These are phyloP conservation scores for Oryzias woworae DNA, from an alignment of 2,113 vertebrate genomes.

Conservation along the genomic window DNA sequence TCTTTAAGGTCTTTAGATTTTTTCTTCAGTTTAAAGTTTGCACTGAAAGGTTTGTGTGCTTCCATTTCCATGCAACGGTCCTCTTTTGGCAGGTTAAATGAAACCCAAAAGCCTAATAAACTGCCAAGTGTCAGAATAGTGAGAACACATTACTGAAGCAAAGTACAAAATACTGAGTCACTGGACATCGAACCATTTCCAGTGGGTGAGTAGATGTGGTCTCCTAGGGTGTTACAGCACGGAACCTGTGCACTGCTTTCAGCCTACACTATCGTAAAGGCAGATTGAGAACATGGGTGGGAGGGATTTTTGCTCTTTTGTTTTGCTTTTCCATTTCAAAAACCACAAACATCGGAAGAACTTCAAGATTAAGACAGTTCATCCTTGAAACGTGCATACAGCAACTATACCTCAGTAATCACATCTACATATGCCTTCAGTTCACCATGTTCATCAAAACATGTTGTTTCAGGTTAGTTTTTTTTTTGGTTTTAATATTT, in stretches of 20 bases:
- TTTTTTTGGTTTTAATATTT: too few relatives aligned
- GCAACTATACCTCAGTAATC: background rate
- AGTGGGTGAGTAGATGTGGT: constrained; percentile 40
- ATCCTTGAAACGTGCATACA: background rate
- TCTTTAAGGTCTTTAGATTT: constrained; percentile 4
- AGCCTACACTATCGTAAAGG: constrained; percentile 22
- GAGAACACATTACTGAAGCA: constrained; percentile 36
- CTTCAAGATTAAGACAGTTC: background rate
- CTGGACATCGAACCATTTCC: constrained; percentile 17
- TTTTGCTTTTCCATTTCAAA: background rate
- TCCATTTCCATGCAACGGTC: background rate
- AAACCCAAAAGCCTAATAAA: constrained; percentile 16
- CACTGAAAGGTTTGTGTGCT: background rate
- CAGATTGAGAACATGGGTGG: constrained; percentile 2
- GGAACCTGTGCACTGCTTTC: constrained; percentile 26
- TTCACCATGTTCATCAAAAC: too few relatives aligned
- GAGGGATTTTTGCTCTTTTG: background rate
- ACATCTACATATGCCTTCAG: too few relatives aligned
- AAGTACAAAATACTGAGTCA: constrained; percentile 39
- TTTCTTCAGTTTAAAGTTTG: background rate
- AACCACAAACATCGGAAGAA: background rate
- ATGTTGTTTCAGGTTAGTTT: too few relatives aligned
- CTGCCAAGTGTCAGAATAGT: constrained; percentile 20
- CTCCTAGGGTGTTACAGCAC: constrained; percentile 16
- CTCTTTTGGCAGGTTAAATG: constrained; percentile 5